phyloP scores from a whole-genome alignment of 2,113 vertebrate species.

The Australoheros scitulus region DNA sequence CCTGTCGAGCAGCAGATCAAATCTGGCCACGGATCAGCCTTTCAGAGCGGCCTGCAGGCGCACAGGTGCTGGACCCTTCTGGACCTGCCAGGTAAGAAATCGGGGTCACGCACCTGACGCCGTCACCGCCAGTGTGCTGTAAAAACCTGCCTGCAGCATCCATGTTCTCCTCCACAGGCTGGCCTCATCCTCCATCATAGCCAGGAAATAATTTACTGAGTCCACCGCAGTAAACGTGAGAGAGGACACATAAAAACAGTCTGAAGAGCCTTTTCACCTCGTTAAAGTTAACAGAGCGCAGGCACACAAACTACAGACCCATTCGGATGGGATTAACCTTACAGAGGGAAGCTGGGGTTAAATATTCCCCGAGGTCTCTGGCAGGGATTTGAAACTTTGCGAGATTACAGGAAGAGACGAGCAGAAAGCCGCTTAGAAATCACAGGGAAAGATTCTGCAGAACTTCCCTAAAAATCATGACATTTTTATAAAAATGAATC shows the following conservation, averaged over 20 bases:
- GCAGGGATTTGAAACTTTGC: conserved; percentile 9
- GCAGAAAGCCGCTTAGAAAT: background rate
- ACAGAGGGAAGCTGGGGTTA: conserved; percentile 3
- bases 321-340: background rate
- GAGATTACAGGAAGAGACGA: conserved; percentile 9
- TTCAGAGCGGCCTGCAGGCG: conserved; percentile 13
- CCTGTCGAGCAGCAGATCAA: background rate
- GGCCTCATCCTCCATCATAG: background rate
- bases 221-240: background rate
- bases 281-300: background rate
- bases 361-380: background rate
- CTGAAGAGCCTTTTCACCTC: background rate
- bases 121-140: background rate
- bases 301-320: background rate
- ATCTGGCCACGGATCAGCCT: background rate
- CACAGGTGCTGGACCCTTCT: conserved; percentile 52
- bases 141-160: background rate
- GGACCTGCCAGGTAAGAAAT: conserved; percentile 24
- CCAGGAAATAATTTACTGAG: background rate
- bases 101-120: background rate
- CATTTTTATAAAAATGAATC: background rate
- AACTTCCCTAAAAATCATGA: background rate
- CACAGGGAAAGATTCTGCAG: background rate
- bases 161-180: background rate
- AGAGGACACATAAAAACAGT: background rate